phyloP scores from a whole-genome alignment of 2,113 vertebrate genomes.

The Siniperca knerii region DNA sequence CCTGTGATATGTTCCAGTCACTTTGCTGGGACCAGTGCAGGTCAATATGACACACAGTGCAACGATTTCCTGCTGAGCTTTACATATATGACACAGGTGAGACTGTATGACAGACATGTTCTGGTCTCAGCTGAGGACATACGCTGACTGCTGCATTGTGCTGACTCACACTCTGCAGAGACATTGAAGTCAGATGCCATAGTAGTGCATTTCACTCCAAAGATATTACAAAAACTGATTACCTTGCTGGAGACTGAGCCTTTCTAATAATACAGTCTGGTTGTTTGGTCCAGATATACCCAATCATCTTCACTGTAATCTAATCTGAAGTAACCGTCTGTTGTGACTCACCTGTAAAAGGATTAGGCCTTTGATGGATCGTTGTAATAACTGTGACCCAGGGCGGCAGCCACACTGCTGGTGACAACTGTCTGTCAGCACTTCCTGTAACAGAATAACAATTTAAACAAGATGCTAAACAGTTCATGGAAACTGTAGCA shows the following conservation, averaged over 20 bases:
- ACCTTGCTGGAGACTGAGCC: conserved; percentile 61
- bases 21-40: conserved; percentile 4
- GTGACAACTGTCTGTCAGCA: conserved; percentile 53
- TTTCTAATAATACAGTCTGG: conserved; percentile 73
- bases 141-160: neutral
- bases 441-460: conserved; percentile 23
- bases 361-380: conserved; percentile 65
- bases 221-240: conserved; percentile 67
- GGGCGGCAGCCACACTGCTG: conserved; percentile 6
- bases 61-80: conserved; percentile 37
- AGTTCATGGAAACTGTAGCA: neutral
- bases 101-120: conserved; percentile 24
- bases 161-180: conserved; percentile 39
- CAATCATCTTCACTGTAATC: conserved; percentile 66
- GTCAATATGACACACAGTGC: conserved; percentile 7
- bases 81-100: conserved; percentile 14
- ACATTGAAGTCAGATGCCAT: conserved; percentile 45
- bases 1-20: conserved; percentile 4
- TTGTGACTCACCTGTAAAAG: conserved; percentile 67
- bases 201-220: conserved; percentile 44
- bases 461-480: neutral
- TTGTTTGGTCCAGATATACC: conserved; percentile 65
- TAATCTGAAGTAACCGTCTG: conserved; percentile 67
- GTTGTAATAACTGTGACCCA: conserved; percentile 52
- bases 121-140: conserved; percentile 31